These are phyloP conservation scores for Drosophila nigricruria DNA, from an alignment of 2,888 invertebrate genomes.

Conservation along the genomic window DNA sequence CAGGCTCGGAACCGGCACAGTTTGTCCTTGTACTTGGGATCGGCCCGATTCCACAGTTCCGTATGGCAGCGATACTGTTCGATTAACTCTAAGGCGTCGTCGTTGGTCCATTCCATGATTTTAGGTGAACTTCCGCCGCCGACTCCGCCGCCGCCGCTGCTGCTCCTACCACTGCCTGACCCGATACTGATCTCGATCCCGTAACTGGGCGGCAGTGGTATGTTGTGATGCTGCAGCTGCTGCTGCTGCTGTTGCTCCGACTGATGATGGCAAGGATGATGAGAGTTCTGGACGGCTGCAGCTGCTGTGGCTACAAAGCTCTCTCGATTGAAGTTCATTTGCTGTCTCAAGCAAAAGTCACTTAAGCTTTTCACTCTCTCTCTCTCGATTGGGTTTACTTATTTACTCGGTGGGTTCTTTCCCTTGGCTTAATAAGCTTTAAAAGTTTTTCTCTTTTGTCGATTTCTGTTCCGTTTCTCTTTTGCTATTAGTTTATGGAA, in stretches of 20 bases:
- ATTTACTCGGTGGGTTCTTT: slow-evolving; percentile 39
- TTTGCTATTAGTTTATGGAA: slow-evolving; percentile 53
- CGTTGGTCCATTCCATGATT: slow-evolving; percentile 85
- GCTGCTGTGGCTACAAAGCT: slow-evolving; percentile 66
- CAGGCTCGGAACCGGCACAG: slow-evolving; percentile 84
- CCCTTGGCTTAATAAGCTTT: slow-evolving; percentile 36
- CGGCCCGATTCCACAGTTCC: slow-evolving; percentile 84
- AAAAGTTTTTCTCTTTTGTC: not conserved
- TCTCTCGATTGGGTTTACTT: not conserved
- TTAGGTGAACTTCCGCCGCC: slow-evolving; percentile 60
- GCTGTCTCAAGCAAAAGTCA: slow-evolving; percentile 33
- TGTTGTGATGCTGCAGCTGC: slow-evolving; percentile 34
- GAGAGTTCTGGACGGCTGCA: slow-evolving; percentile 52
- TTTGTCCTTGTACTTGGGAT: slow-evolving; percentile 85
- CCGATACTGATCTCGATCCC: slow-evolving; percentile 23
- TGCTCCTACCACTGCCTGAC: slow-evolving; percentile 18
- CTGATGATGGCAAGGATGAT: slow-evolving; percentile 27
- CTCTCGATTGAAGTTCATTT: slow-evolving; percentile 80
- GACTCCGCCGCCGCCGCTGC: slow-evolving; percentile 3
- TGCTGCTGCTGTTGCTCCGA: slow-evolving; percentile 17
- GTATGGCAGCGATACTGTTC: slow-evolving; percentile 84
- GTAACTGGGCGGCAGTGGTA: slow-evolving; percentile 57
- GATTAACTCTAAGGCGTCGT: slow-evolving; percentile 84
- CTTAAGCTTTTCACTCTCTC: not conserved
- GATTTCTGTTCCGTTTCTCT: slow-evolving; percentile 24